A percentile compares a stretch with the other conserved stretches of the same genome.
Evolutionary conservation across 1,140 invertebrate species (phyloP).

Genomic region (Aleiodes sp.): DNA sequence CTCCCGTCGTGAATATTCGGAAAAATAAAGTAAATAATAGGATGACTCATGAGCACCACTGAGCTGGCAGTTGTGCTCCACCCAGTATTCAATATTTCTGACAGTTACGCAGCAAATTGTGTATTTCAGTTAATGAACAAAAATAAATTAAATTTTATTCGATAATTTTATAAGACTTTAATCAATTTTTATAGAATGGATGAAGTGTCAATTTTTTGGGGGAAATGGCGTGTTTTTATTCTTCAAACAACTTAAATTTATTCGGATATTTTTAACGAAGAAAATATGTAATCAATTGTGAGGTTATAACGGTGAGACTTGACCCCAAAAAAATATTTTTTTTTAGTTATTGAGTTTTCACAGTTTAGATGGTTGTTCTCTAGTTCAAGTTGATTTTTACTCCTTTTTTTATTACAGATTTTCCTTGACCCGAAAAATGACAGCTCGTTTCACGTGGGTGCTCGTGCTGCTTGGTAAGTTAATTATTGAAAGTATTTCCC

Average conservation of each 20-base stretch:
- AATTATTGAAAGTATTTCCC: background rate
- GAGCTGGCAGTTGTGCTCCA: background rate
- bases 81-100: background rate
- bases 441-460: background rate
- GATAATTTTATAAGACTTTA: background rate
- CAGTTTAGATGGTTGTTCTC: background rate
- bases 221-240: slow-evolving; percentile 10
- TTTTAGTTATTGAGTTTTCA: background rate
- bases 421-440: background rate
- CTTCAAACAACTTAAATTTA: slow-evolving; percentile 3
- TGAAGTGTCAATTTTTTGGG: background rate
- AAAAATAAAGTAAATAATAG: background rate
- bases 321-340: background rate
- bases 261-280: background rate
- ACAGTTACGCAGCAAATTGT: background rate
- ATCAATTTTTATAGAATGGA: background rate
- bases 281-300: background rate
- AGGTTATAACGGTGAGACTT: background rate
- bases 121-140: background rate
- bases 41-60: slow-evolving; percentile 7
- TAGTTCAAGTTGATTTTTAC: background rate
- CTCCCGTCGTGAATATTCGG: too few relatives aligned
- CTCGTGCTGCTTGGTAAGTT: background rate
- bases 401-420: background rate
- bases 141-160: background rate